Evolutionary conservation across 2,888 invertebrate genomes (phyloP).

Genomic region (Diarsia rubi): DNA sequence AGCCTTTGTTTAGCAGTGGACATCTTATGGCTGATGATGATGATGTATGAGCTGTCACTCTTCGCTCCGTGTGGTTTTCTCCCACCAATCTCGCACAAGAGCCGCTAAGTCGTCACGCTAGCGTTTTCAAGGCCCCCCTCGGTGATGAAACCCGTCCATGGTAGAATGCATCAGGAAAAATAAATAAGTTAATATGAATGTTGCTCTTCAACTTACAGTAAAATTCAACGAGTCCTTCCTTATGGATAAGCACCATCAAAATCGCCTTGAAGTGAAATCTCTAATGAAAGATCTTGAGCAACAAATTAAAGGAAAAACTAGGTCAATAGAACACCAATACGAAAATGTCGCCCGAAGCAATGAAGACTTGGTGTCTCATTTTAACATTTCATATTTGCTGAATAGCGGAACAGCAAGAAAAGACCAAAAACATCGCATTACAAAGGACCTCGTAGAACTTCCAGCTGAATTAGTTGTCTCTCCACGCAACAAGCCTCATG

Average conservation of each 20-base stretch:
- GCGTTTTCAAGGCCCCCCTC: too few species aligned
- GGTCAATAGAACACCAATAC: not conserved
- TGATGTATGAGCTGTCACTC: too few species aligned
- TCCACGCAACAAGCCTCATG: not conserved
- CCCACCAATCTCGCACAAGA: too few species aligned
- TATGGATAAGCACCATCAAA: not conserved
- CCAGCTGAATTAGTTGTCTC: not conserved
- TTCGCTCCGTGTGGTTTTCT: too few species aligned
- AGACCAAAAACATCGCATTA: not conserved
- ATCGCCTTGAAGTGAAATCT: not conserved
- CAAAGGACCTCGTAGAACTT: not conserved
- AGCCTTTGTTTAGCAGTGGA: too few species aligned
- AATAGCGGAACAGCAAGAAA: too few species aligned
- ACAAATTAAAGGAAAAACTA: not conserved
- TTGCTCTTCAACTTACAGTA: constrained; percentile 15
- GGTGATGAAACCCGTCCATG: too few species aligned
- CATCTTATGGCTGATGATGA: too few species aligned
- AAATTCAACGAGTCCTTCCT: constrained; percentile 30
- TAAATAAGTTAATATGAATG: not conserved
- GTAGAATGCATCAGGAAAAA: too few species aligned
- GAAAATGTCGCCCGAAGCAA: not conserved
- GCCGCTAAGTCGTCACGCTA: too few species aligned
- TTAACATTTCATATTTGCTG: not conserved
- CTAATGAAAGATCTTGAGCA: not conserved
- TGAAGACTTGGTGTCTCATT: not conserved